Evolutionary conservation across 2,888 invertebrate genomes (phyloP).

Genomic region (Erynnis tages): DNA sequence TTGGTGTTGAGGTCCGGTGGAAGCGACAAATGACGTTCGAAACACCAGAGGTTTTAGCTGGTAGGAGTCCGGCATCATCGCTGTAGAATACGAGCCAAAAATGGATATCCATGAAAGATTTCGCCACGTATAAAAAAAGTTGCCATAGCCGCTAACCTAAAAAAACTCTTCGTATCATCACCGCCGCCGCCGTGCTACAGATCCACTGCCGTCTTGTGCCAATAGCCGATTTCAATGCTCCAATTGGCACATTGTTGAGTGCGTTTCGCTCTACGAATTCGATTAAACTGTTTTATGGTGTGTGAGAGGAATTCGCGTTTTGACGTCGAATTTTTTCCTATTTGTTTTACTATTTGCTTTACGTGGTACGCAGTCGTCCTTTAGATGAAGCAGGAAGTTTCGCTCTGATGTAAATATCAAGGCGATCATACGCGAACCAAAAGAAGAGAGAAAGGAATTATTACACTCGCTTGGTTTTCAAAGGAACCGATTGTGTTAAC

Average conservation of each 20-base stretch:
- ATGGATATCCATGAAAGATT: too few species aligned
- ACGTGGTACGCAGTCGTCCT: conserved; percentile 55
- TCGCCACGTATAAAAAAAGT: too few species aligned
- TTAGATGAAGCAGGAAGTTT: conserved; percentile 66
- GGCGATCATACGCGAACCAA: conserved; percentile 49
- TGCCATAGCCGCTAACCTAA: conserved; percentile 11
- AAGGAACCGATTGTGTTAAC: conserved; percentile 45
- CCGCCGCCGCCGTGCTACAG: conserved; percentile 28
- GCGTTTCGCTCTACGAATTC: conserved; percentile 44
- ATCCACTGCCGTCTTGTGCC: conserved; percentile 42
- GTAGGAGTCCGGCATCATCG: too few species aligned
- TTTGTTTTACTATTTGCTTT: too few species aligned
- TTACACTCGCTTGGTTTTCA: conserved; percentile 7
- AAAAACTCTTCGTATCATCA: conserved; percentile 20
- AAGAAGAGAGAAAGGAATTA: conserved; percentile 46
- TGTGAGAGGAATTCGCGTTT: neutral
- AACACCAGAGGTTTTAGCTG: too few species aligned
- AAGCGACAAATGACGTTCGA: too few species aligned
- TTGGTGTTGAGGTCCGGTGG: too few species aligned
- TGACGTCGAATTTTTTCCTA: neutral
- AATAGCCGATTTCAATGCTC: conserved; percentile 62
- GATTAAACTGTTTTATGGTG: conserved; percentile 31
- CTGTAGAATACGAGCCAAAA: too few species aligned
- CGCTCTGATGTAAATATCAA: conserved; percentile 67
- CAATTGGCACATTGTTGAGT: conserved; percentile 47